Base-by-base conservation (phyloP, 2,113 vertebrate species). In the Daboia siamensis region DNA sequence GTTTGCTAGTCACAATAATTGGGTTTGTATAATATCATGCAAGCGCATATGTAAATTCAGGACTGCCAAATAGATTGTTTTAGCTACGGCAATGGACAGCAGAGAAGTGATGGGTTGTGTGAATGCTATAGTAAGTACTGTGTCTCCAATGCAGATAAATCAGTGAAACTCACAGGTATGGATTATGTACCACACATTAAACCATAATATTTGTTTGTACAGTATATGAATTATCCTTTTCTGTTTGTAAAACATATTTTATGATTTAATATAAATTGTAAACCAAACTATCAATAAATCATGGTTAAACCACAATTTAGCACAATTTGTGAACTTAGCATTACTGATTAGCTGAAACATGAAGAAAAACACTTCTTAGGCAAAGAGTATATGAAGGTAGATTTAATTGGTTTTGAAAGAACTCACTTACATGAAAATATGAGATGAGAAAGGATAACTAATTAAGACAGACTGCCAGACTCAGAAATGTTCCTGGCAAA, bases 401-500 rank as follows among this genome's bases (percentile, higher is more conserved):
- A n/a, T n/a, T 88, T 80, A 46, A 92, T 24, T 24, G 51, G 52
- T 33, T 84, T 88, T 56, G 51, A 39, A 88, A 54, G 39, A 92
- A 89, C 15, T 74, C 21, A 17, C 56, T 87, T 87, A 20, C 52
- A 80, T 55, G n/a, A 17, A 44, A 74, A 56, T 74, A 26, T 39
- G 86, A 90, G 23, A 11, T 92, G 24, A 26, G 52, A 92, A 88
- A 33, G 59, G n/a, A 91, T 54, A 26, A 44, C 86, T 87, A 23
- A 52, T 91, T 87, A 69, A 88, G 52, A 89, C 26, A 74, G 26
- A 10, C 39, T 88, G 29, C 51, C 39, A 48, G 15, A n/a, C 52
- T 87, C 44, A 91, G 87, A 80, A 92, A 89, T 80, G 39, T 54
- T 44, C 39, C 23, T 89, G 51, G n/a, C 21, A 92, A 74, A 88